Evolutionary conservation across 2,888 invertebrate species (phyloP), one percentile per base, ranked within the genome.

Genomic region (Melanostoma mellinum): DNA sequence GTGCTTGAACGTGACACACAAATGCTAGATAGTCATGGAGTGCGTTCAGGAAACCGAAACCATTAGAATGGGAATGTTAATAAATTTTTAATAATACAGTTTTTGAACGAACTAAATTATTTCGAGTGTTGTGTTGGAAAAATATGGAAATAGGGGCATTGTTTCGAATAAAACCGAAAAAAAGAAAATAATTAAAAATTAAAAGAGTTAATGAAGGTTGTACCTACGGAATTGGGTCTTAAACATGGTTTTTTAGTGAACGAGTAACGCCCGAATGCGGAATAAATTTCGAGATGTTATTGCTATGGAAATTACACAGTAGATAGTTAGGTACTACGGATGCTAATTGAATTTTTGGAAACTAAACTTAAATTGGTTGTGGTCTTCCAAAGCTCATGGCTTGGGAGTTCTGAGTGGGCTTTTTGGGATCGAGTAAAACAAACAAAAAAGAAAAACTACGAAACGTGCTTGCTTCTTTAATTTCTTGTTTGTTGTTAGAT

Each of bases 141-240:
- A 78, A 73, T 82, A 73, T 80, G 80, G 80, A 80, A 80, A 80
- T 80, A 63, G 48, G 53, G 50, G 32, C 38, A 33, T 63, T 82
- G 78, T 76, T 77, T 82, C 48, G 32, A 6, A 60, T n/a, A n/a
- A 4, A 61, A 30, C 35, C 20, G 38, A 48, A 4, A 1, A 1
- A 1, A 42, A 32, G n/a, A 4, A 32, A 52, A 8, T 9, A 32
- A 52, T 8, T 9, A 8, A n/a, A 44, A 4, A 60, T 46, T 35
- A 60, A n/a, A 60, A 61, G 33, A 58, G 48, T 56, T 65, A 58
- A 65, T 55, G 46, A 55, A 40, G 69, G 55, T 50, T 20, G 30
- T 33, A 30, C 20, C 20, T 20, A 20, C 9, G n/a, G 32, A 9
- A 10, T 6, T 10, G n/a, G 46, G 20, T 6, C 40, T 44, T 63